phyloP scores from a whole-genome alignment of 2,797 vertebrate genomes.

The Thaleichthys pacificus region DNA sequence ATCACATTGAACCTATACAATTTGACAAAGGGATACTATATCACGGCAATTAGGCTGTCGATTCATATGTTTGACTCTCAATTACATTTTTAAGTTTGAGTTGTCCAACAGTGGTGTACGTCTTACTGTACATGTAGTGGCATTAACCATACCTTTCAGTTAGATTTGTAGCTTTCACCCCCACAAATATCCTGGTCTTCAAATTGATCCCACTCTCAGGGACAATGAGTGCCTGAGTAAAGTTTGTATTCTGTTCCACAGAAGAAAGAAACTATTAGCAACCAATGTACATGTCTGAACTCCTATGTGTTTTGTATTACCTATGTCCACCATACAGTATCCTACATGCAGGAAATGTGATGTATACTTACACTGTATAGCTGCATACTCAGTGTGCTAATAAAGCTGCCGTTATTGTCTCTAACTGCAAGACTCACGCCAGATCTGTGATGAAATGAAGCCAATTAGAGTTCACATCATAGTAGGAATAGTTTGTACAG shows the following conservation, averaged over 20 bases:
- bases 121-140: not conserved
- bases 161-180: slow-evolving; percentile 71
- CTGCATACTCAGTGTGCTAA: slow-evolving; percentile 70
- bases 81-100: not conserved
- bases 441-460: slow-evolving; percentile 54
- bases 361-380: slow-evolving; percentile 64
- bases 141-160: slow-evolving; percentile 62
- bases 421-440: slow-evolving; percentile 66
- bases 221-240: slow-evolving; percentile 38
- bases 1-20: slow-evolving; percentile 68
- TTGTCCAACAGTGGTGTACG: not conserved
- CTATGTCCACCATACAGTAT: not conserved
- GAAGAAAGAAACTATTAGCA: slow-evolving; percentile 11
- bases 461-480: not conserved
- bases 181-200: slow-evolving; percentile 75
- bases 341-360: not conserved
- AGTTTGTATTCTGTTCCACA: slow-evolving; percentile 49
- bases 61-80: too few relatives aligned
- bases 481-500: not conserved
- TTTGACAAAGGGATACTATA: slow-evolving; percentile 7
- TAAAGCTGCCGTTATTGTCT: slow-evolving; percentile 74
- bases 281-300: not conserved
- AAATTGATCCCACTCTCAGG: slow-evolving; percentile 66
- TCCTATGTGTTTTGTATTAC: not conserved
- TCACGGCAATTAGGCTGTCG: not conserved